Percentiles rank a stretch among this genome's conserved stretches.
phyloP scores from a whole-genome alignment of 1,140 invertebrate genomes.

The Bombus waltoni region DNA sequence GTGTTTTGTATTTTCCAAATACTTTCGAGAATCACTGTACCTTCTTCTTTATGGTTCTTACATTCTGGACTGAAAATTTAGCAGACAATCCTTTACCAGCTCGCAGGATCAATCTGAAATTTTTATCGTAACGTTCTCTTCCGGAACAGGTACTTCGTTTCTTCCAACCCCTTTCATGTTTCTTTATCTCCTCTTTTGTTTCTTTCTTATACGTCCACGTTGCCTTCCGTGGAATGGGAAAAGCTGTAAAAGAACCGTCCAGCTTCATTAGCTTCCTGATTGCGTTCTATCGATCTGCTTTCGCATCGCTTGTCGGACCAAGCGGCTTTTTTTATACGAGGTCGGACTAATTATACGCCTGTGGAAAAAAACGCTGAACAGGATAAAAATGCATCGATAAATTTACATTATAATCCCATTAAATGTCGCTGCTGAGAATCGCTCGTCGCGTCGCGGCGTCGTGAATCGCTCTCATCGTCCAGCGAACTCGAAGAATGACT shows the following conservation, averaged over 20 bases:
- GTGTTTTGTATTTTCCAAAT: neutral
- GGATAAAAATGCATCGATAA: neutral
- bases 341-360: conserved; percentile 12
- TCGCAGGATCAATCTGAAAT: neutral
- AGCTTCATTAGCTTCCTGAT: conserved; percentile 54
- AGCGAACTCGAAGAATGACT: neutral
- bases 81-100: neutral
- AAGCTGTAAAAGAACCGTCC: conserved; percentile 15
- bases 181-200: neutral
- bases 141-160: neutral
- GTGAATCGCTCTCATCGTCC: neutral
- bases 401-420: neutral
- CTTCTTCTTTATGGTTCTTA: neutral
- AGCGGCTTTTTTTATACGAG: conserved; percentile 50
- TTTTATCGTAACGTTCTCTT: neutral
- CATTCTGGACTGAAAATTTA: neutral
- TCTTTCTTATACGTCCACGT: neutral
- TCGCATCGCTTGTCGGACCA: conserved; percentile 42
- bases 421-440: conserved; percentile 14
- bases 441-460: neutral
- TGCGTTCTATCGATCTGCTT: conserved; percentile 51
- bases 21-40: neutral
- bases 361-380: neutral
- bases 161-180: neutral
- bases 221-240: neutral